Percentiles rank a stretch among this genome's conserved stretches.
Evolutionary conservation across 2,113 vertebrate genomes (phyloP).

Genomic region (human): DNA sequence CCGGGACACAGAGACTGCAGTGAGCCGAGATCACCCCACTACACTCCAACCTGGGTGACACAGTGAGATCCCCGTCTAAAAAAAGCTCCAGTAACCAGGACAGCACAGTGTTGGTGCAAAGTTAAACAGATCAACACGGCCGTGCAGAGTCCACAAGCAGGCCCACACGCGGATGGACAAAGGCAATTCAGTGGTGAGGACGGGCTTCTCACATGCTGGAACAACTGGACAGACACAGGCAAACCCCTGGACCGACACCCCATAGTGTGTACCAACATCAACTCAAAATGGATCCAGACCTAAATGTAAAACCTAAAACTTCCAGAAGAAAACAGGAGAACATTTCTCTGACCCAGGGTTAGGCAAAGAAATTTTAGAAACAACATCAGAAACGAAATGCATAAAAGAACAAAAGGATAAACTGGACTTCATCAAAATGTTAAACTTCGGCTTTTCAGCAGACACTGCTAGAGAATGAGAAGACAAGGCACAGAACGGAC

Average conservation of each 20-base stretch:
- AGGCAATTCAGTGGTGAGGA: neutral
- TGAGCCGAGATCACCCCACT: no score
- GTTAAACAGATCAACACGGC: no score
- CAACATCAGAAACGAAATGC: neutral
- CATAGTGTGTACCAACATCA: neutral
- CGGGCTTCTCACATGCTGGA: neutral
- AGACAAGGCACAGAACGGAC: neutral
- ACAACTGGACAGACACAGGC: fast-evolving
- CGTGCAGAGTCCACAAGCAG: neutral
- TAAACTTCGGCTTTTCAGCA: neutral
- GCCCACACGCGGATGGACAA: fast-evolving
- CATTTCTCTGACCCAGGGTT: neutral
- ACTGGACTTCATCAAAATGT: neutral
- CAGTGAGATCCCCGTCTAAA: no score
- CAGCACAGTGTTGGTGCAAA: fast-evolving
- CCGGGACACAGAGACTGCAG: no score
- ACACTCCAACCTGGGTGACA: no score
- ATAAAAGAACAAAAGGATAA: neutral
- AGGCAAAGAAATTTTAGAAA: neutral
- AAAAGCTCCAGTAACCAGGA: no score
- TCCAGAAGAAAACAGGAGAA: neutral
- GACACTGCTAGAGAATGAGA: neutral
- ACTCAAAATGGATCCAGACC: neutral
- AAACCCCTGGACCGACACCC: neutral
- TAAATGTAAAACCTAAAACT: no score